A percentile compares a stretch with the other conserved stretches of the same genome.
Evolutionary conservation across 92 coral and sea anemone genomes (phyloP).

Genomic region (Porites divaricata): DNA sequence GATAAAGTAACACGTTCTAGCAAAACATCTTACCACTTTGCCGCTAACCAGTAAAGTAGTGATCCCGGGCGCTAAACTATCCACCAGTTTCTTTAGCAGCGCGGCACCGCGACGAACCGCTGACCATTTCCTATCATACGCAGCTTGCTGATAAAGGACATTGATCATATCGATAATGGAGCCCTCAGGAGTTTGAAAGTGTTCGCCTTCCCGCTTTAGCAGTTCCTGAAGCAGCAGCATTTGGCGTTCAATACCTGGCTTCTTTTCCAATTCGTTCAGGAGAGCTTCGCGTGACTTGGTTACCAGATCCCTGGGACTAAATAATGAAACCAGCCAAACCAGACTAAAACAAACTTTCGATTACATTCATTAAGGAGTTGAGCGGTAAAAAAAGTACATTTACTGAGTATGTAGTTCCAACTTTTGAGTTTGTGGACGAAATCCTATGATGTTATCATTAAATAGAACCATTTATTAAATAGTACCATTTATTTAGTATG

Average conservation of each 20-base stretch:
- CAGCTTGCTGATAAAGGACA: constrained; percentile 83
- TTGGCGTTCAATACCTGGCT: constrained; percentile 49
- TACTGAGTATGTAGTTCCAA: too few species aligned
- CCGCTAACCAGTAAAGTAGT: constrained; percentile 94
- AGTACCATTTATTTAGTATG: too few species aligned
- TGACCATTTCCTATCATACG: constrained; percentile 90
- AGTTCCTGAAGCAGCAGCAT: constrained; percentile 77
- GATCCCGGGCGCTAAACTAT: constrained; percentile 97
- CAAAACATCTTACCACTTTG: constrained; percentile 80
- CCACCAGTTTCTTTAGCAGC: constrained; percentile 84
- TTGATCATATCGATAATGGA: constrained; percentile 74
- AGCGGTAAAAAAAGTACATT: too few species aligned
- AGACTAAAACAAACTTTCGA: too few species aligned
- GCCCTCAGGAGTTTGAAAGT: constrained; percentile 64
- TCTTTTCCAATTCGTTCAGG: constrained; percentile 63
- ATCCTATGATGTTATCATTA: too few species aligned
- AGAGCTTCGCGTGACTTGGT: constrained; percentile 82
- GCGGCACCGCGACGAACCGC: constrained; percentile 98
- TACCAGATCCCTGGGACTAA: constrained; percentile 68
- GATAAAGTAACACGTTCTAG: too few species aligned
- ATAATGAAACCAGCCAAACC: too few species aligned
- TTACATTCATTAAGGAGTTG: too few species aligned
- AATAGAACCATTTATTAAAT: too few species aligned
- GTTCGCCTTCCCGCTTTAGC: constrained; percentile 83
- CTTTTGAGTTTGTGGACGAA: too few species aligned